Conservation (phyloP, 2,888 invertebrate species). For the Eupithecia tripunctaria region DNA sequence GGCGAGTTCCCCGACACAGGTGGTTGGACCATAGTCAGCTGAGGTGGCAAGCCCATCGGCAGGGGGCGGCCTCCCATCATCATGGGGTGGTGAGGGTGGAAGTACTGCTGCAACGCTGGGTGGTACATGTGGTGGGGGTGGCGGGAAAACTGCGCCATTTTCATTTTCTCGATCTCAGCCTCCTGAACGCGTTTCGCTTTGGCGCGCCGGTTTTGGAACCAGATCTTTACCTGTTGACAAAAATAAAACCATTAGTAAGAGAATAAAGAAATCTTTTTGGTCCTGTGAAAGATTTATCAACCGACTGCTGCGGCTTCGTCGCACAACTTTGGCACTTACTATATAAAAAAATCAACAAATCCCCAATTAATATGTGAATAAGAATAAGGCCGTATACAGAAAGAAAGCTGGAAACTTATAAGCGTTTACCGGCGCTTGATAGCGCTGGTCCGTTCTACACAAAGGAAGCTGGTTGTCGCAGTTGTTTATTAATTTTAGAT, state of each 20-base stretch:
- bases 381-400: too few species aligned
- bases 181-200: slow-evolving; percentile 99
- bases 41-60: slow-evolving; percentile 77
- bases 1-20: slow-evolving; percentile 73
- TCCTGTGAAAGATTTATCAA: too few species aligned
- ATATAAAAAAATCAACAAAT: too few species aligned
- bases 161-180: slow-evolving; percentile 98
- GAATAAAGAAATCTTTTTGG: neutral
- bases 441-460: too few species aligned
- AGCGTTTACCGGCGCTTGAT: too few species aligned
- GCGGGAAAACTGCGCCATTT: slow-evolving; percentile 89
- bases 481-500: too few species aligned
- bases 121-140: slow-evolving; percentile 86
- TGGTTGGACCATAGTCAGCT: slow-evolving; percentile 73
- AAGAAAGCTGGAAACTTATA: too few species aligned
- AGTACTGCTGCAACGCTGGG: slow-evolving; percentile 86
- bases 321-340: too few species aligned
- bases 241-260: slow-evolving; percentile 51
- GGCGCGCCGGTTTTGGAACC: slow-evolving; percentile 97
- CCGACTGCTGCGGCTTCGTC: too few species aligned
- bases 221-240: slow-evolving; percentile 90
- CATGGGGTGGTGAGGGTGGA: slow-evolving; percentile 83
- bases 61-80: slow-evolving; percentile 82
- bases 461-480: too few species aligned
- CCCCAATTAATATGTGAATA: too few species aligned